Conservation (phyloP, 2,888 invertebrate genomes). For the Galeopsomyia nigrocyanea region DNA sequence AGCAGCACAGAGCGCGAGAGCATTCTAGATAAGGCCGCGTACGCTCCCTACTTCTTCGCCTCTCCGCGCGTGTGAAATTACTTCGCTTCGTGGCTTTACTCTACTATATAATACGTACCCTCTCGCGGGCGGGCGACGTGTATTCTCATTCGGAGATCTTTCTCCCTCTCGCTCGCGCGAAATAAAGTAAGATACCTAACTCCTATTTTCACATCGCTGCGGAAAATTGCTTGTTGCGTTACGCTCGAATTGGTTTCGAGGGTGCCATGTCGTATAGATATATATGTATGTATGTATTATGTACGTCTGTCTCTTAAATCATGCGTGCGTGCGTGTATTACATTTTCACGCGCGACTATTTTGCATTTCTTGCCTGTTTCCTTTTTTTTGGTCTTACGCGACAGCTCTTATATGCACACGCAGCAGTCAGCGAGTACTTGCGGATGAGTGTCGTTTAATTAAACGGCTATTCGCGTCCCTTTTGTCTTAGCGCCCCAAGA, state of each 20-base stretch:
- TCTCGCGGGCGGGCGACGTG: conserved; percentile 59
- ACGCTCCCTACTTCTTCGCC: conserved; percentile 35
- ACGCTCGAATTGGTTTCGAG: conserved; percentile 39
- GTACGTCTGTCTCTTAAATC: neutral
- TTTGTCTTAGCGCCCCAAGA: no score
- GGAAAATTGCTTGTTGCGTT: conserved; percentile 64
- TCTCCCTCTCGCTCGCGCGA: conserved; percentile 54
- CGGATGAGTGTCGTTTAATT: no score
- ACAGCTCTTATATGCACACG: no score
- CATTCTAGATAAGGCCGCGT: conserved; percentile 62
- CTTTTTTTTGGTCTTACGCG: no score
- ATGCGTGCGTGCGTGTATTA: neutral
- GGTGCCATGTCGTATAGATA: conserved; percentile 46
- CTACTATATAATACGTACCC: conserved; percentile 62
- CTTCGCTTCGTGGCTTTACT: conserved; percentile 67
- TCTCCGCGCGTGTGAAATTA: conserved; percentile 67
- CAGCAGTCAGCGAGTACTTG: no score
- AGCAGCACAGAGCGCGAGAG: conserved; percentile 40
- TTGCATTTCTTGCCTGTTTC: no score
- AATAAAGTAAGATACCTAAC: conserved; percentile 67
- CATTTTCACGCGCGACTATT: no score
- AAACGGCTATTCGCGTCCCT: no score
- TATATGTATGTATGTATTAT: no score
- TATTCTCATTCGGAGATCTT: conserved; percentile 64
- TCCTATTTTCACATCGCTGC: conserved; percentile 65